Evolutionary conservation across 2,888 invertebrate species (phyloP).

Genomic region (Melinaea menophilus): DNA sequence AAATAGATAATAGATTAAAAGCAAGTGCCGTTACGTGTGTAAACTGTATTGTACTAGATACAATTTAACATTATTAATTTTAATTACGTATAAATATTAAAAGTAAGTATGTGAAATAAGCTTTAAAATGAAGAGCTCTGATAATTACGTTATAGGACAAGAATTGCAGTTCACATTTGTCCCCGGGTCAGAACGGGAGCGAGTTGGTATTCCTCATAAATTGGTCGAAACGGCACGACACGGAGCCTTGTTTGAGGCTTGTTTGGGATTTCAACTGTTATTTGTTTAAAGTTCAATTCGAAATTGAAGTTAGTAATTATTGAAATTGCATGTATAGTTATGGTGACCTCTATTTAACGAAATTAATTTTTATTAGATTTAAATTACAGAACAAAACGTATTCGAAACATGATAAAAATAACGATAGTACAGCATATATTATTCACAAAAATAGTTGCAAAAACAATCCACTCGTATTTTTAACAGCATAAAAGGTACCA

Average conservation of each 20-base stretch:
- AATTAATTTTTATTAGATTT: neutral
- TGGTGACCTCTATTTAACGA: slow-evolving; percentile 7
- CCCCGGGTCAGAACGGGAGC: slow-evolving; percentile 30
- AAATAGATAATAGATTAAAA: too few relatives aligned
- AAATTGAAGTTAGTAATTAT: slow-evolving; percentile 24
- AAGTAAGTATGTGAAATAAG: too few relatives aligned
- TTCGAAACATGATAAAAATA: neutral
- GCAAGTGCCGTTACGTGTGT: too few relatives aligned
- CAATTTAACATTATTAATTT: too few relatives aligned
- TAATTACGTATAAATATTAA: too few relatives aligned
- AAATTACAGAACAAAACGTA: too few relatives aligned
- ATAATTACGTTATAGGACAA: slow-evolving; percentile 28
- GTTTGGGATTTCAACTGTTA: slow-evolving; percentile 37
- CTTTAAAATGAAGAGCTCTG: slow-evolving; percentile 3
- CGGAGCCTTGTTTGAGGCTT: slow-evolving; percentile 33
- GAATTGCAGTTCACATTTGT: slow-evolving; percentile 28
- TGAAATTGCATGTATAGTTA: slow-evolving; percentile 24
- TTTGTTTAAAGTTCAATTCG: slow-evolving; percentile 26
- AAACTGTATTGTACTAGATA: too few relatives aligned
- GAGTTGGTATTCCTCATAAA: too few relatives aligned
- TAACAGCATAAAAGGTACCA: slow-evolving; percentile 28
- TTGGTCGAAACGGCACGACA: too few relatives aligned
- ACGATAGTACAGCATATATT: neutral
- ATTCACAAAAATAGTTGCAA: slow-evolving; percentile 15
- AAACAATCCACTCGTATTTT: slow-evolving; percentile 20